Evolutionary conservation across 2,113 vertebrate species (phyloP), one percentile per base, ranked within the genome.

Genomic region (Gobio gobio): DNA sequence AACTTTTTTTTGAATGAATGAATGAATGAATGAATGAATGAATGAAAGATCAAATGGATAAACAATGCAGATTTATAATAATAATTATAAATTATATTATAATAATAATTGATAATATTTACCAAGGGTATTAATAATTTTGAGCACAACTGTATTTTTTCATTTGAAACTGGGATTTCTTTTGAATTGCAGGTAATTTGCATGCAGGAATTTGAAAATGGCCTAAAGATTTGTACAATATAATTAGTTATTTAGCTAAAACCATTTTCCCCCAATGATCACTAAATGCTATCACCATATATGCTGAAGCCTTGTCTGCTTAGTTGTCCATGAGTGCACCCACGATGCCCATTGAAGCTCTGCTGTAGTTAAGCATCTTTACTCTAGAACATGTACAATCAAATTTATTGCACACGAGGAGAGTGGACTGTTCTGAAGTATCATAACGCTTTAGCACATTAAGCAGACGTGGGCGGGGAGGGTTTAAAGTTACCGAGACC

Each of bases 381-480:
- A 49, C 43, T 74, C n/a, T 29, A 16, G 47, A 54, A 51, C 36
- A 43, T 61, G 14, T 40, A 40, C 54, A 43, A 43, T 59, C 33
- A 78, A 61, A 78, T 78, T n/a, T 43, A 43, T 78, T 14, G 16
- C 77, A 61, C 51, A 78, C 54, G 13, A 76, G 56, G 58, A 36
- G 78, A 29, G 68, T n/a, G 68, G 24, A 63, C 22, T 12, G 45
- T 59, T n/a, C 47, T 22, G 45, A 51, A 82, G 68, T 33, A 43
- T 77, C 78, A 82, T 86, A 82, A 86, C 14, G 49, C 45, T 80
- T 85, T 80, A 85, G 68, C 68, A 86, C 78, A 76, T 86, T 83
- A 78, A 70, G 64, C 51, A 2, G 29, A 78, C 22, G 56, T 61
- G 40, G 56, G 77, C 54, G 54, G 61, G 36, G 36, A 79, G 45